These are phyloP conservation scores for Crepidodera aurea DNA, from an alignment of 2,888 invertebrate genomes.

Conservation along the genomic window DNA sequence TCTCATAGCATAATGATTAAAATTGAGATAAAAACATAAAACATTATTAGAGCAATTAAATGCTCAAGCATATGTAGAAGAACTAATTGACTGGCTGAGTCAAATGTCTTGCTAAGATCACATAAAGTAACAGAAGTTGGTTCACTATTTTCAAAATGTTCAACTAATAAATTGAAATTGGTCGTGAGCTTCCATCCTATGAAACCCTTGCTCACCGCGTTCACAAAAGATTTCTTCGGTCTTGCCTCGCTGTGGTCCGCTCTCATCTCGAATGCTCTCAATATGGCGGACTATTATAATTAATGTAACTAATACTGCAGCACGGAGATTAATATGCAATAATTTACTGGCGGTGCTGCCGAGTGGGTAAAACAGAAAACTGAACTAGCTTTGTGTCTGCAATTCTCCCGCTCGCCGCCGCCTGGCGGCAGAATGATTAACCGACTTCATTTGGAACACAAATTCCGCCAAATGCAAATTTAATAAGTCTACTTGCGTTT, in stretches of 20 bases:
- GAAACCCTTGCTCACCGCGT: slow-evolving; percentile 1
- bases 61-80: no score
- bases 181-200: no score
- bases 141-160: no score
- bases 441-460: slow-evolving; percentile 62
- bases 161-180: no score
- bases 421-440: slow-evolving; percentile 58
- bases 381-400: slow-evolving; percentile 58
- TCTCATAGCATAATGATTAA: no score
- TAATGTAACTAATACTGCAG: slow-evolving; percentile 64
- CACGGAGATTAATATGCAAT: slow-evolving; percentile 63
- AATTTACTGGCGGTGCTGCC: slow-evolving; percentile 61
- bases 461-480: slow-evolving; percentile 63
- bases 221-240: slow-evolving; percentile 35
- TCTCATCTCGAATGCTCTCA: slow-evolving; percentile 56
- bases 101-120: no score
- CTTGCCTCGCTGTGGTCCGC: slow-evolving; percentile 52
- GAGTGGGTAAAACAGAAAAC: slow-evolving; percentile 60
- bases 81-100: no score
- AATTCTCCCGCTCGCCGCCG: slow-evolving; percentile 54
- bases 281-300: slow-evolving; percentile 60
- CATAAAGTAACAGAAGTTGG: no score
- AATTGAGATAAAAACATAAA: no score
- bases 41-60: no score
- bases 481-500: slow-evolving; percentile 60